These are phyloP conservation scores for Lacanobia wlatinum DNA, from an alignment of 2,888 invertebrate species.

Conservation along the genomic window DNA sequence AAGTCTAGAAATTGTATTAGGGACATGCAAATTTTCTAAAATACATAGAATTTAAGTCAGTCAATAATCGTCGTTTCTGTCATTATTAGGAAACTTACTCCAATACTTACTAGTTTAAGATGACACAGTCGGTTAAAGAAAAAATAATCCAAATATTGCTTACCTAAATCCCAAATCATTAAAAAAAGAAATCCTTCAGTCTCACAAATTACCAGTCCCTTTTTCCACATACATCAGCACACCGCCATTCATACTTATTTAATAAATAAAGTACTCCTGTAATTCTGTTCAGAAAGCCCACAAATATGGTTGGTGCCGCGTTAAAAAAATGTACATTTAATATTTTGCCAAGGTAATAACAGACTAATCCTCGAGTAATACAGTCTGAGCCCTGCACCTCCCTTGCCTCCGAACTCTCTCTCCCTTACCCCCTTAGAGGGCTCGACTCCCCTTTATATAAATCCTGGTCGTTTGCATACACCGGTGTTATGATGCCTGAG, in stretches of 20 bases:
- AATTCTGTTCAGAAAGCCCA: conserved; percentile 38
- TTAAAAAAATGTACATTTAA: conserved; percentile 60
- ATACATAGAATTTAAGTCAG: not conserved
- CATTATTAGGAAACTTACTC: too few relatives aligned
- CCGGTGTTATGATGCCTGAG: conserved; percentile 65
- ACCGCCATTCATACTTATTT: conserved; percentile 45
- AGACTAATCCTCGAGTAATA: conserved; percentile 71
- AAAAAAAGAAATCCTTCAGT: conserved; percentile 13
- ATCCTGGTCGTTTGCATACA: conserved; percentile 72
- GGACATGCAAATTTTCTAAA: too few relatives aligned
- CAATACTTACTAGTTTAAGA: not conserved
- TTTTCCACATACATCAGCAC: conserved; percentile 5
- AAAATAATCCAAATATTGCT: not conserved
- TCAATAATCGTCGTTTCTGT: not conserved
- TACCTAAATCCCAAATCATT: not conserved
- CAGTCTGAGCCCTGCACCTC: conserved; percentile 64
- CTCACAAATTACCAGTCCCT: conserved; percentile 14
- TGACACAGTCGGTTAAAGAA: not conserved
- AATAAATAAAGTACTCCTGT: conserved; percentile 41
- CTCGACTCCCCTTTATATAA: conserved; percentile 58
- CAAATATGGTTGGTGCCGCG: conserved; percentile 35
- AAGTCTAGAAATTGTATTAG: too few relatives aligned
- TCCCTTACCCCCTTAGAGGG: conserved; percentile 31
- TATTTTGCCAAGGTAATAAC: conserved; percentile 66
- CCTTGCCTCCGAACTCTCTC: conserved; percentile 14